These are phyloP conservation scores for Ophion slaviceki DNA, from an alignment of 2,888 invertebrate species.

Conservation along the genomic window DNA sequence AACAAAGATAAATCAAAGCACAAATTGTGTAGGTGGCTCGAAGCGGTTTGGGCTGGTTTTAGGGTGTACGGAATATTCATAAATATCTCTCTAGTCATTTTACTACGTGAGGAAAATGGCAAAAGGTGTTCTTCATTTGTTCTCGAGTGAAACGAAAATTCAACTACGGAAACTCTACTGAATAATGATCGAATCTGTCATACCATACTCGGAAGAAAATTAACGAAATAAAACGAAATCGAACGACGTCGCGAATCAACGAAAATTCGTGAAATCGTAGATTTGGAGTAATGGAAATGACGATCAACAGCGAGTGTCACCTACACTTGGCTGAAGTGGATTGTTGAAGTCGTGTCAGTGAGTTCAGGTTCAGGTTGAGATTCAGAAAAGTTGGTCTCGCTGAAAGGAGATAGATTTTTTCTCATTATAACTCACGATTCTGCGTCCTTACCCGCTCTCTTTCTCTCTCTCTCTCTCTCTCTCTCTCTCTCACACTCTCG, in stretches of 20 bases:
- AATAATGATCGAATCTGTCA: constrained; percentile 64
- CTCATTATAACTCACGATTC: constrained; percentile 68
- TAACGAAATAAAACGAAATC: constrained; percentile 14
- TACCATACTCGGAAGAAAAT: constrained; percentile 39
- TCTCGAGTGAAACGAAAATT: constrained; percentile 32
- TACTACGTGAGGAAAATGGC: neutral
- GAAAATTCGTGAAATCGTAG: constrained; percentile 35
- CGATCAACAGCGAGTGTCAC: constrained; percentile 84
- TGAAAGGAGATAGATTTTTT: constrained; percentile 85
- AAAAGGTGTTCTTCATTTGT: no score
- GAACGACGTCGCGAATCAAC: neutral
- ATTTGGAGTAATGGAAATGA: constrained; percentile 73
- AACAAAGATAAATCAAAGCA: constrained; percentile 21
- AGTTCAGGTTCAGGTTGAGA: constrained; percentile 97
- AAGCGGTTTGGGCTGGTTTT: neutral
- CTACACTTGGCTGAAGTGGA: constrained; percentile 93
- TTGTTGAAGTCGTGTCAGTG: constrained; percentile 92
- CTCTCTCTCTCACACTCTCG: constrained; percentile 38
- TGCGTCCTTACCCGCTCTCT: neutral
- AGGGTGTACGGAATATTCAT: constrained; percentile 11
- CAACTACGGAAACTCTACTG: constrained; percentile 50
- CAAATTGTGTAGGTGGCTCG: constrained; percentile 34
- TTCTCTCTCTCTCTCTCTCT: constrained; percentile 19
- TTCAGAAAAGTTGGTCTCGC: constrained; percentile 99
- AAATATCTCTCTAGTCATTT: neutral